phyloP scores from a whole-genome alignment of 2,888 invertebrate species.

The Megamerina dolium region DNA sequence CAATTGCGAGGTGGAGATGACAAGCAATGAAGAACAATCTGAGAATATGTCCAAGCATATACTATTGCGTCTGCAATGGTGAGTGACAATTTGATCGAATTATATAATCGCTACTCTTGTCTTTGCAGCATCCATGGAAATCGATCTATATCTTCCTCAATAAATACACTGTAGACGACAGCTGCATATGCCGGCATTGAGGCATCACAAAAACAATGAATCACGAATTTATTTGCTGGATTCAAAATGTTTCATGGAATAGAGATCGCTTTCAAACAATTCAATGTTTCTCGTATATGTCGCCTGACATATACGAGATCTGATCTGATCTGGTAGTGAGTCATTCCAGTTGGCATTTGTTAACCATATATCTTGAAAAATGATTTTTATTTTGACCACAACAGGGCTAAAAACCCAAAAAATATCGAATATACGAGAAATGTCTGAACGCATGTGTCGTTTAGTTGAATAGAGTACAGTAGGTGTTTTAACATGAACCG shows the following conservation, averaged over 20 bases:
- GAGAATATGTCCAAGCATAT: constrained; percentile 19
- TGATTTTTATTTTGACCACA: neutral
- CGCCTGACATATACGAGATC: too few species aligned
- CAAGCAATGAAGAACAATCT: constrained; percentile 23
- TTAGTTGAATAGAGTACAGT: neutral
- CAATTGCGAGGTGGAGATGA: constrained; percentile 20
- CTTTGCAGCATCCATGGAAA: constrained; percentile 2
- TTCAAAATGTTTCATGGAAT: too few species aligned
- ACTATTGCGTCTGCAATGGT: constrained; percentile 3
- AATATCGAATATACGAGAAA: constrained; percentile 2
- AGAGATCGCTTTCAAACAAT: neutral
- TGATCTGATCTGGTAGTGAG: too few species aligned
- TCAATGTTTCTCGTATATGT: too few species aligned
- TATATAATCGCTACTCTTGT: constrained; percentile 5
- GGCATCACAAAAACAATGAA: too few species aligned
- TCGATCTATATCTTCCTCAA: neutral
- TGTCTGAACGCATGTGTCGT: constrained; percentile 2
- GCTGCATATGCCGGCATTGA: too few species aligned
- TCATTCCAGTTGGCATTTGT: too few species aligned
- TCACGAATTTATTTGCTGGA: too few species aligned
- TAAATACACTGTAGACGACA: constrained; percentile 1
- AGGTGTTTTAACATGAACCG: too few species aligned
- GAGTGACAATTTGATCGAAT: neutral
- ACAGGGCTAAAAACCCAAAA: neutral
- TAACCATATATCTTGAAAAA: too few species aligned